A percentile compares a stretch with the other conserved stretches of the same genome.
Evolutionary conservation across 2,888 invertebrate species (phyloP).

Genomic region (Drosophila kanekoi): DNA sequence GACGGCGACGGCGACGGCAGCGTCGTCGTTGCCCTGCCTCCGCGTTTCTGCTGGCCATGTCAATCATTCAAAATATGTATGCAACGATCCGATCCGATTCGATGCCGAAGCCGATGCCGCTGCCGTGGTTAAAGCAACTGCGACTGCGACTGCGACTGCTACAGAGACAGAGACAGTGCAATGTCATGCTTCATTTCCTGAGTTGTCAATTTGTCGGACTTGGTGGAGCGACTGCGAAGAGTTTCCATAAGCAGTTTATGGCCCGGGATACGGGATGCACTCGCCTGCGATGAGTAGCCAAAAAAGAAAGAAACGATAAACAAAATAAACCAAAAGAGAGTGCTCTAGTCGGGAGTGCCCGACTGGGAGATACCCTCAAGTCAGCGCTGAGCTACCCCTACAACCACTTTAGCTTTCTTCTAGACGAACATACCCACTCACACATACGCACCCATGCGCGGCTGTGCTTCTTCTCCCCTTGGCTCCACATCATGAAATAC

Average conservation of each 20-base stretch:
- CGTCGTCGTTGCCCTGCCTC: slow-evolving; percentile 29
- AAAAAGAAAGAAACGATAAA: slow-evolving; percentile 17
- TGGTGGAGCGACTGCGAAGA: slow-evolving; percentile 36
- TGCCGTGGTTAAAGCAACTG: slow-evolving; percentile 25
- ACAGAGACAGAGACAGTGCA: slow-evolving; percentile 79
- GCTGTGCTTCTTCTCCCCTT: no score
- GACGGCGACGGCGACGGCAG: slow-evolving; percentile 15
- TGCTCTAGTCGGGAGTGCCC: no score
- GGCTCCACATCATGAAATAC: no score
- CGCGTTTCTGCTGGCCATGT: slow-evolving; percentile 46
- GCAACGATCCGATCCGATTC: slow-evolving; percentile 38
- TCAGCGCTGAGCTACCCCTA: no score
- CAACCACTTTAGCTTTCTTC: no score
- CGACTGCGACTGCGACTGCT: slow-evolving; percentile 21
- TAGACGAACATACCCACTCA: no score
- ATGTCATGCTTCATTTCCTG: slow-evolving; percentile 84
- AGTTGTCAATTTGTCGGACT: slow-evolving; percentile 82
- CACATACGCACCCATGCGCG: no score
- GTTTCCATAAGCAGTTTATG: slow-evolving; percentile 51
- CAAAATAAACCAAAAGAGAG: neutral
- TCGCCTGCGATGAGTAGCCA: slow-evolving; percentile 48
- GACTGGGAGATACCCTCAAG: no score
- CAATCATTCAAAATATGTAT: slow-evolving; percentile 56
- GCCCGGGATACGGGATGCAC: slow-evolving; percentile 23
- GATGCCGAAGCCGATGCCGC: slow-evolving; percentile 16